Base-by-base conservation (phyloP, 2,113 vertebrate species). In the Sisor rabdophorus region DNA sequence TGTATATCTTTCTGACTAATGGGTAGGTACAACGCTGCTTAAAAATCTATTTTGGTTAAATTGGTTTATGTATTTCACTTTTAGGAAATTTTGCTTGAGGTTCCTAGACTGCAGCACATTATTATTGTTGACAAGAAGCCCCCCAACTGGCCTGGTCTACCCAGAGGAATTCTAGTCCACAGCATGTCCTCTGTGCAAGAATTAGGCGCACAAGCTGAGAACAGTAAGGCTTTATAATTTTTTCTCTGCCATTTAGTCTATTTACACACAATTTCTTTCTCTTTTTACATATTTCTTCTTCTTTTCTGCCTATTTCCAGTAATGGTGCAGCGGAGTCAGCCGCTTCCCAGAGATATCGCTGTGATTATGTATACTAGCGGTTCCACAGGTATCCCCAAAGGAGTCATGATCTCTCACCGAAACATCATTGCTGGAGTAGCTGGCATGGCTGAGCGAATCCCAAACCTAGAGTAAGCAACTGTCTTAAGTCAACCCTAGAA, bases 321-420 rank as follows among this genome's bases (percentile, higher is more conserved):
- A 78, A 85, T 83, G 54, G 87, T 89, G 11, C 86, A 87, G 53
- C 91, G 86, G 0, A 91, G 75, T 24, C 91, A 89, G 58, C 95
- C 97, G 0, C 47, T 86, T 70, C 85, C 95, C 32, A 91, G 91
- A 0, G 97, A 98, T 86, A 93, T 95, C 0, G 97, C 97, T 0
- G 97, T 99, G 74, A 95, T 98, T 89, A 99, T 99, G 97, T 99
- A 99, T 80, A 99, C 97, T 30, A 99, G 97, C 22, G 97, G 97
- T 44, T 99, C 97, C 82, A 99, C 97, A 0, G 97, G 96, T 71
- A 87, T 98, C 76, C 97, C 97, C 63, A 99, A 99, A 86, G 97
- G 97, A 61, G 97, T 99, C 81, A 98, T 98, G 94, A 97, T 99
- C 88, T 98, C 97, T 22, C 97, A 99, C 74, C 92, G 94, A 83